These are phyloP conservation scores for Lamproptera curius DNA, from an alignment of 2,888 invertebrate genomes.

Conservation along the genomic window DNA sequence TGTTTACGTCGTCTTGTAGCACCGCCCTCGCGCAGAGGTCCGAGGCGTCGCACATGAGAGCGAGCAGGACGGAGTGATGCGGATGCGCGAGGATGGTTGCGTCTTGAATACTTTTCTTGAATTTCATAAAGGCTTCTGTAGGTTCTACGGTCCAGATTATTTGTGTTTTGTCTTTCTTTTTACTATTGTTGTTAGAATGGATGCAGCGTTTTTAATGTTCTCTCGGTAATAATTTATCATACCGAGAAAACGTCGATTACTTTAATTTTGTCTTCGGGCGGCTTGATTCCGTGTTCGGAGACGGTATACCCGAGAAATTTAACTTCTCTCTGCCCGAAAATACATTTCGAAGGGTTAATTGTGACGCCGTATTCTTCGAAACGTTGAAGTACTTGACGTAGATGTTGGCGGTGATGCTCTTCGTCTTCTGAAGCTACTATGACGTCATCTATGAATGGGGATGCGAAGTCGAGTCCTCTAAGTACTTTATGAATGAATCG, in stretches of 20 bases:
- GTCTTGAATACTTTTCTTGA: background rate
- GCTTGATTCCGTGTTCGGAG: background rate
- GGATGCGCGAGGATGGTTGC: too few relatives aligned
- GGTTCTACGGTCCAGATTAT: constrained; percentile 26
- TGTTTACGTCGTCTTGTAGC: background rate
- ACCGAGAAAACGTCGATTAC: background rate
- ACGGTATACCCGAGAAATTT: constrained; percentile 24
- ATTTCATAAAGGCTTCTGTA: background rate
- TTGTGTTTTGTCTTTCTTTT: constrained; percentile 25
- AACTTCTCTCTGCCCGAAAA: constrained; percentile 17
- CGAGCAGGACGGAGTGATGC: background rate
- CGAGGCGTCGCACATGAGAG: background rate
- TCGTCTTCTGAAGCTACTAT: too few relatives aligned
- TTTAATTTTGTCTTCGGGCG: background rate
- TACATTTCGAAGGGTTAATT: constrained; percentile 24
- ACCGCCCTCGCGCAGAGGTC: background rate
- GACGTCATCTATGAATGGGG: too few relatives aligned
- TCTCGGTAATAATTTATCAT: constrained; percentile 2
- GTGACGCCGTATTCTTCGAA: constrained; percentile 23
- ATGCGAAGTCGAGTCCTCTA: constrained; percentile 12
- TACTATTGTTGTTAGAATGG: background rate
- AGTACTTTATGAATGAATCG: constrained; percentile 14
- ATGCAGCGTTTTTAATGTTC: background rate
- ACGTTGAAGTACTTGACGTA: constrained; percentile 21
- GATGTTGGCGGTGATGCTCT: constrained; percentile 18